Conservation (phyloP, 2,888 invertebrate species). For the Megamerina dolium region DNA sequence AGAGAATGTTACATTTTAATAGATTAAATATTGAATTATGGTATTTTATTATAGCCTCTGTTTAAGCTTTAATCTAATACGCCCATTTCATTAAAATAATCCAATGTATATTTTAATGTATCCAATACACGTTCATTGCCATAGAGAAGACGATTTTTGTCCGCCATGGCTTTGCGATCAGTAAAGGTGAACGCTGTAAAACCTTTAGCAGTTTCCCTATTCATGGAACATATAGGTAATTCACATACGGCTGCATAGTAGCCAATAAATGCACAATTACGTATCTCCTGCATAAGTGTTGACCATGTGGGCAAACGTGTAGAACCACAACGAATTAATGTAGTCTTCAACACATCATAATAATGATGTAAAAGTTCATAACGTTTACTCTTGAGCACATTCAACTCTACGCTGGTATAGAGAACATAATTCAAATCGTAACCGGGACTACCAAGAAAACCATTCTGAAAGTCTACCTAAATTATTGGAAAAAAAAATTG, state of each 20-base stretch:
- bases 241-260: conserved; percentile 34
- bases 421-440: conserved; percentile 43
- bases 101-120: conserved; percentile 29
- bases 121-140: conserved; percentile 28
- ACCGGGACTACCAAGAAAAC: conserved; percentile 38
- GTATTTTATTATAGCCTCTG: background rate
- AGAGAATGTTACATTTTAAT: too few species aligned
- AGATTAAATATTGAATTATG: too few species aligned
- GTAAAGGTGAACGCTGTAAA: conserved; percentile 27
- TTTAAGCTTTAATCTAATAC: conserved; percentile 23
- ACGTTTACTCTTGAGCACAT: conserved; percentile 30
- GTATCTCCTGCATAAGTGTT: conserved; percentile 30
- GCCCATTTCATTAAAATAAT: conserved; percentile 32
- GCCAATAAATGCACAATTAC: conserved; percentile 30
- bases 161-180: conserved; percentile 21
- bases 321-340: conserved; percentile 21
- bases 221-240: conserved; percentile 33
- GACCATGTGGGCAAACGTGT: conserved; percentile 25
- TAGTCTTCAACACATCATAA: conserved; percentile 25
- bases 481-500: conserved; percentile 2
- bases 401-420: conserved; percentile 35
- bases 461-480: conserved; percentile 44
- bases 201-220: conserved; percentile 24
- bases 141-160: conserved; percentile 30
- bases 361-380: conserved; percentile 32